Percentiles rank a stretch among this genome's conserved stretches.
Evolutionary conservation across 2,888 invertebrate genomes (phyloP).

Genomic region (Agriopis marginaria): DNA sequence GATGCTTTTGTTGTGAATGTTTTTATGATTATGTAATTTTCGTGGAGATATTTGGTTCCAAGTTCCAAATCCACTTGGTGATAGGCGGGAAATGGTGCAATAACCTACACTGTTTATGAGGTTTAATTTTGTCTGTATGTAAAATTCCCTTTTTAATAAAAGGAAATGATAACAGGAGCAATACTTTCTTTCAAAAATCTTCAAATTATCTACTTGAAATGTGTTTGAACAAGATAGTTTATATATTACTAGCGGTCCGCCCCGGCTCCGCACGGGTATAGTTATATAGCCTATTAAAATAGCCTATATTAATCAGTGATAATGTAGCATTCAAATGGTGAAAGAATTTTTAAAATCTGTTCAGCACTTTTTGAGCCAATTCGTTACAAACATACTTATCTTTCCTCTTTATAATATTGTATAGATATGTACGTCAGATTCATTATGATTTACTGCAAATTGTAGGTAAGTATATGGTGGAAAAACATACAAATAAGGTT

Average conservation of each 20-base stretch:
- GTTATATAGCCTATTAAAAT: too few species aligned
- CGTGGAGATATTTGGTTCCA: constrained; percentile 12
- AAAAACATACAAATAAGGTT: background rate
- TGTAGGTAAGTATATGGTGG: background rate
- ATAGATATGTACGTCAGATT: background rate
- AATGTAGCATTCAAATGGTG: too few species aligned
- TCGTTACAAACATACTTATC: too few species aligned
- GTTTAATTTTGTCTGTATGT: constrained; percentile 3
- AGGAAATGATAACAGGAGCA: background rate
- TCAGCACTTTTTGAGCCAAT: too few species aligned
- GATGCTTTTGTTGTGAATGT: background rate
- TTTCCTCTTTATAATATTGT: too few species aligned
- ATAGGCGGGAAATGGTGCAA: constrained; percentile 15
- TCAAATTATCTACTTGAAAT: background rate
- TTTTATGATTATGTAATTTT: constrained; percentile 5
- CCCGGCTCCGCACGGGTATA: too few species aligned
- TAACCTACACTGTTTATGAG: constrained; percentile 23
- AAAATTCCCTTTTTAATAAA: background rate
- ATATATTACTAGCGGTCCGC: too few species aligned
- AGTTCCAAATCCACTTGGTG: constrained; percentile 19
- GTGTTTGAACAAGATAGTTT: background rate
- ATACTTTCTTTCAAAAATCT: background rate
- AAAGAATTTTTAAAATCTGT: too few species aligned
- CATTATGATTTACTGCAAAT: background rate
- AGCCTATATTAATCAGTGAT: too few species aligned